Percentiles rank a stretch among this genome's conserved stretches.
Evolutionary conservation across 1,140 invertebrate genomes (phyloP).

Genomic region (Xylocopa sonorina): DNA sequence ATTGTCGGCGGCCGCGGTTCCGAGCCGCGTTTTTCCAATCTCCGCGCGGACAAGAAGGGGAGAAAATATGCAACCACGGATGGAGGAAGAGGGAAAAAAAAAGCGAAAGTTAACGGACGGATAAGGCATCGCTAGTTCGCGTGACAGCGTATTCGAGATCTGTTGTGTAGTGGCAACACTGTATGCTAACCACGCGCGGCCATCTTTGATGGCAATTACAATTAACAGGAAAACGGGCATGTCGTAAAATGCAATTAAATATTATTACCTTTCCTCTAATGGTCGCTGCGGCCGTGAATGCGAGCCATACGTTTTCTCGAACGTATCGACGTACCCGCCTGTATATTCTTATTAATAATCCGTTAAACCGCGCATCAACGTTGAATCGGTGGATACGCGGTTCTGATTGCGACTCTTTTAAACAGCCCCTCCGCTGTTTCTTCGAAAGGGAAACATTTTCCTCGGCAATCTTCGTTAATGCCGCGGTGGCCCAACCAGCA

Average conservation of each 20-base stretch:
- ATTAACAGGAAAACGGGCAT: slow-evolving; percentile 78
- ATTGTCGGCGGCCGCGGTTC: background rate
- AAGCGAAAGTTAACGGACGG: background rate
- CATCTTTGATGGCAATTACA: slow-evolving; percentile 78
- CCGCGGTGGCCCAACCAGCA: background rate
- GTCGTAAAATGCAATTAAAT: slow-evolving; percentile 82
- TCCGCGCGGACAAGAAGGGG: background rate
- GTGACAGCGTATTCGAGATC: slow-evolving; percentile 53
- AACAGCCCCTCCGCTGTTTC: background rate
- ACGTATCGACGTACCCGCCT: background rate
- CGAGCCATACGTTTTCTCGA: slow-evolving; percentile 35
- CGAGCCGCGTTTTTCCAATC: slow-evolving; percentile 13
- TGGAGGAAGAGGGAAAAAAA: too few relatives aligned
- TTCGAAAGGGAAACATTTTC: background rate
- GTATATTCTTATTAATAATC: slow-evolving; percentile 35
- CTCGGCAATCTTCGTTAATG: background rate
- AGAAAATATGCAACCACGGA: background rate
- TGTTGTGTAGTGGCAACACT: slow-evolving; percentile 62
- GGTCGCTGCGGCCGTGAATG: slow-evolving; percentile 69
- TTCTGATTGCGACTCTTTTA: background rate
- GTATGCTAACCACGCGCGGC: slow-evolving; percentile 67
- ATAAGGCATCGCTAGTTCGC: slow-evolving; percentile 34
- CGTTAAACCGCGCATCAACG: slow-evolving; percentile 5
- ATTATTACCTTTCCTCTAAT: slow-evolving; percentile 78
- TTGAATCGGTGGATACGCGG: background rate